Base-by-base conservation (phyloP, 2,113 vertebrate genomes). In the Pygoscelis adeliae region DNA sequence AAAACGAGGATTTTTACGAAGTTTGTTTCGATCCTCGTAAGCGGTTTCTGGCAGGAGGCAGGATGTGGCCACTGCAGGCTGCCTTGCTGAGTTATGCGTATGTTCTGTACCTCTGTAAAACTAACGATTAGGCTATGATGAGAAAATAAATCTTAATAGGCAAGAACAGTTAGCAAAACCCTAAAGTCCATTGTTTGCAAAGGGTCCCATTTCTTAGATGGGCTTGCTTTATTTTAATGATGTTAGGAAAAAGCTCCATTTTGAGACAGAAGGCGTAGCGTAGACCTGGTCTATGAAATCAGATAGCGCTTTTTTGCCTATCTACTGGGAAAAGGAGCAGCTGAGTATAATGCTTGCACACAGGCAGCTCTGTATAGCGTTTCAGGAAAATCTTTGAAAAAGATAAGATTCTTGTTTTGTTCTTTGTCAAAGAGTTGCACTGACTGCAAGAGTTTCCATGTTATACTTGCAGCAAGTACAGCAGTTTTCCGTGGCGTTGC, bases 301-400 rank as follows among this genome's bases (percentile, higher is more conserved):
- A 94, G 84, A 92, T 47, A 74, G 34, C 22, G 8, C 63, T 50
- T 58, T 49, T 77, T 47, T 59, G 53, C 66, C 81, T 94, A 38
- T 66, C 76, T 65, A 2, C 65, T 77, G 84, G 77, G 91, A 95
- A 82, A 93, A 83, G n/a, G 36, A 93, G 55, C 95, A 94, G 88
- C 83, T 92, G 74, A 92, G 50, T 23, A 49, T 38, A 86, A 83
- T 13, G 23, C 62, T 63, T 34, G 30, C 77, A 93, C 22, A 66
- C 79, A 86, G 78, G 71, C 79, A 83, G 82, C 19, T 73, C 79
- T 73, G 50, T 70, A 15, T 14, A 80, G 42, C 3, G 12, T 50
- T 90, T 89, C 92, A 83, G 70, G 85, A 65, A 88, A 66, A 83
- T 62, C 88, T 92, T 73, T 53, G 50, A 32, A 77, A 77, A 83